phyloP scores from a whole-genome alignment of 1,140 invertebrate species.

The Drosophila obscura region DNA sequence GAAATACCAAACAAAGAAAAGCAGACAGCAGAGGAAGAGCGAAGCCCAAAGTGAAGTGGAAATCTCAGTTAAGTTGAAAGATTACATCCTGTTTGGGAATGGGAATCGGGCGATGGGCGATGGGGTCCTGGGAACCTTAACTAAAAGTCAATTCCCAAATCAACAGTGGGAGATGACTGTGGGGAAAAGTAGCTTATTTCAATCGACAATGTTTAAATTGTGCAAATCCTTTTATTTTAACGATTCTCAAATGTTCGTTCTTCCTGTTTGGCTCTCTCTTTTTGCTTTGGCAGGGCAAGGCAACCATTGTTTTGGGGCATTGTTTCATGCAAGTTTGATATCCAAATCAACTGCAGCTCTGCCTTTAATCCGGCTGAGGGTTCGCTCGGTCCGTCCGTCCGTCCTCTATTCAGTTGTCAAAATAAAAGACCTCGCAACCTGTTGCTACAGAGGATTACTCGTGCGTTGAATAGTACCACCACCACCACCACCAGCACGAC shows the following conservation, averaged over 20 bases:
- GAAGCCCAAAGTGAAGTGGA: slow-evolving; percentile 32
- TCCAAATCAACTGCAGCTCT: slow-evolving; percentile 67
- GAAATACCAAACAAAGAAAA: slow-evolving; percentile 11
- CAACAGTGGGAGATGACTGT: slow-evolving; percentile 44
- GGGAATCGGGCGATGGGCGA: slow-evolving; percentile 10
- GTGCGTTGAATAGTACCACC: slow-evolving; percentile 19
- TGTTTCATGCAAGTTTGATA: slow-evolving; percentile 78
- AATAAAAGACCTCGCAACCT: slow-evolving; percentile 75
- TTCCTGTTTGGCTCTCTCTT: slow-evolving; percentile 24
- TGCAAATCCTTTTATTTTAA: slow-evolving; percentile 78
- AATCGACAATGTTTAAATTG: slow-evolving; percentile 75
- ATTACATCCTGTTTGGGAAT: slow-evolving; percentile 60
- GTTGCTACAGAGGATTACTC: slow-evolving; percentile 74
- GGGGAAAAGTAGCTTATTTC: slow-evolving; percentile 73
- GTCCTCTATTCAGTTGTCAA: slow-evolving; percentile 65
- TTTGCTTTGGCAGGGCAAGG: slow-evolving; percentile 3
- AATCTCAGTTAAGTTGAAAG: slow-evolving; percentile 76
- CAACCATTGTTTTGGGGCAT: slow-evolving; percentile 40
- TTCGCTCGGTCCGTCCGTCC: slow-evolving; percentile 1
- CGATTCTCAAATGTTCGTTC: slow-evolving; percentile 41
- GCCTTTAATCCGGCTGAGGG: slow-evolving; percentile 39
- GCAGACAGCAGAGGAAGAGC: slow-evolving; percentile 13
- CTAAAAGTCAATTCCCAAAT: slow-evolving; percentile 78
- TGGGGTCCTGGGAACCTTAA: slow-evolving; percentile 32
- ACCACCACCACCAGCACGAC: not conserved